Conservation (phyloP, 2,888 invertebrate species). For the Chrysomela aeneicollis region DNA sequence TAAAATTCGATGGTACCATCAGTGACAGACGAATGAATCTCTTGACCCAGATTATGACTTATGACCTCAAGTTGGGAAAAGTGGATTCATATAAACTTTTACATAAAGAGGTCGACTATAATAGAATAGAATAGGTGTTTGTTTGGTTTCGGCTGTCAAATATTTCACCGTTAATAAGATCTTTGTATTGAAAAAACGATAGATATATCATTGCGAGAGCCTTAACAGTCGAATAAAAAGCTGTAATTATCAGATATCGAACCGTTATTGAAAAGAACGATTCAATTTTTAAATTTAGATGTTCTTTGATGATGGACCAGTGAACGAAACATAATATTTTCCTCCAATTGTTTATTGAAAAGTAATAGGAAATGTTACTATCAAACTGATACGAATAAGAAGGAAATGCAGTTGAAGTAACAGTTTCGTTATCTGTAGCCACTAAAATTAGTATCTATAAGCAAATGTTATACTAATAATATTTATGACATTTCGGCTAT, state of each 20-base stretch:
- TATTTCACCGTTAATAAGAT: conserved; percentile 32
- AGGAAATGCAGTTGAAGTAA: too few species aligned
- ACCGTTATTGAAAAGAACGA: conserved; percentile 27
- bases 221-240: conserved; percentile 23
- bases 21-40: conserved; percentile 27
- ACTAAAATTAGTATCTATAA: too few species aligned
- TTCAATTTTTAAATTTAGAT: conserved; percentile 30
- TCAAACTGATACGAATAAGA: too few species aligned
- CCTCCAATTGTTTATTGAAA: too few species aligned
- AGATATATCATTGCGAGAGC: conserved; percentile 18
- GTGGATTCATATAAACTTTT: conserved; percentile 6
- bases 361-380: too few species aligned
- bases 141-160: conserved; percentile 29
- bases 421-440: too few species aligned
- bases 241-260: conserved; percentile 27
- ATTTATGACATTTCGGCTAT: too few species aligned
- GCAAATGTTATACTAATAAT: too few species aligned
- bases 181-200: conserved; percentile 20
- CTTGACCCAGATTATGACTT: conserved; percentile 33
- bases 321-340: neutral
- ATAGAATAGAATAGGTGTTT: conserved; percentile 18
- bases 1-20: conserved; percentile 19
- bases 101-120: conserved; percentile 16
- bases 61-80: conserved; percentile 27
- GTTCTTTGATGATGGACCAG: neutral